Evolutionary conservation across 2,113 vertebrate genomes (phyloP).

Genomic region (Pelvicachromis taeniatus): DNA sequence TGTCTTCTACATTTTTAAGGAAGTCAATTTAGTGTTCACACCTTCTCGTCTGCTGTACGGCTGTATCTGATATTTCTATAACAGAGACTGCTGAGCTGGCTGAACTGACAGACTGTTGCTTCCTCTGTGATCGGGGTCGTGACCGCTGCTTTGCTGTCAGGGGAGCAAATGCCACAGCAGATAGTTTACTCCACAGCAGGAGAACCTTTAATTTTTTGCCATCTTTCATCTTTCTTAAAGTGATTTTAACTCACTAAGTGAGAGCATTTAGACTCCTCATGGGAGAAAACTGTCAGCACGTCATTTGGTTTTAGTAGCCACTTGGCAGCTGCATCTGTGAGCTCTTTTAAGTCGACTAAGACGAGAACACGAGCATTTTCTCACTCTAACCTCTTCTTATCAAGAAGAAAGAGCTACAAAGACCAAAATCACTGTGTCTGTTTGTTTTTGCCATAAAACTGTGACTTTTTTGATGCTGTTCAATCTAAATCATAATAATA

Average conservation of each 20-base stretch:
- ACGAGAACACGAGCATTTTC: not conserved
- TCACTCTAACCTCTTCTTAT: not conserved
- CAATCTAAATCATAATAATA: not conserved
- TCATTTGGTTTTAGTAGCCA: not conserved
- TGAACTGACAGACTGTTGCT: not conserved
- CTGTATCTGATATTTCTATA: not conserved
- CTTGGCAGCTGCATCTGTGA: not conserved
- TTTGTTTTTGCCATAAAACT: not conserved
- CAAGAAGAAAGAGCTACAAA: not conserved
- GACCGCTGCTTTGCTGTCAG: not conserved
- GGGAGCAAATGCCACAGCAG: not conserved
- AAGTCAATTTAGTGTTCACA: not conserved
- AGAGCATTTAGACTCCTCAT: not conserved
- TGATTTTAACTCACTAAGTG: not conserved
- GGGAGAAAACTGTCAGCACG: not conserved
- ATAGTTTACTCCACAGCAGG: not conserved
- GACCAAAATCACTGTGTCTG: not conserved
- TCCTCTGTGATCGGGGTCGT: not conserved
- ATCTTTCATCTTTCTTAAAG: not conserved
- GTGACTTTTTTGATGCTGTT: not conserved
- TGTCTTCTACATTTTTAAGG: not conserved
- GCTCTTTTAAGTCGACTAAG: not conserved
- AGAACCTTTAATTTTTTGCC: not conserved
- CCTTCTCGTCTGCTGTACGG: not conserved
- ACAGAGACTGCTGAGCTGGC: not conserved